Evolutionary conservation across 2,113 vertebrate genomes (phyloP).

Genomic region (Rhynchomys soricoides): DNA sequence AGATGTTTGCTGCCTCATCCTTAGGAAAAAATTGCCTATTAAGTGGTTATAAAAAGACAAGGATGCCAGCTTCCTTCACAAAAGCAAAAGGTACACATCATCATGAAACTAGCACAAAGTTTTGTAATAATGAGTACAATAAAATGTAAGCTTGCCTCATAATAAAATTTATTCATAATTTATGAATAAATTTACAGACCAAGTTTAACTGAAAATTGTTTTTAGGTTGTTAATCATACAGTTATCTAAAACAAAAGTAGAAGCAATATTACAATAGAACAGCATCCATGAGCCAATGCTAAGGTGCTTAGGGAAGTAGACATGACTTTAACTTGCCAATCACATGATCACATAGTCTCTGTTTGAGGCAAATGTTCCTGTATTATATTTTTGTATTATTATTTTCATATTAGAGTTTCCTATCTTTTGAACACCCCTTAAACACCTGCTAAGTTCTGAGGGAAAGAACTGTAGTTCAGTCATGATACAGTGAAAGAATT

Average conservation of each 20-base stretch:
- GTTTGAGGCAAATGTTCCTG: not conserved
- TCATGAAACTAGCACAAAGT: too few species aligned
- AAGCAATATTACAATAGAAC: not conserved
- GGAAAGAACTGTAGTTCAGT: not conserved
- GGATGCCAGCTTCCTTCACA: not conserved
- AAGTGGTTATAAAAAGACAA: not conserved
- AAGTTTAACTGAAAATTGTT: not conserved
- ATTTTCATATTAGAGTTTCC: not conserved
- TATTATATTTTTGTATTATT: not conserved
- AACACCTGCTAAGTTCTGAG: not conserved
- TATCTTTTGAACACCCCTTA: not conserved
- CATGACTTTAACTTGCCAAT: not conserved
- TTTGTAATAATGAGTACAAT: not conserved
- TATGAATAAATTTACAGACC: not conserved
- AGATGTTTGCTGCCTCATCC: not conserved
- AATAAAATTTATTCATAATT: too few species aligned
- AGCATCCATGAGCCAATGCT: not conserved
- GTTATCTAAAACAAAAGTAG: not conserved
- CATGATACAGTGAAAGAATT: not conserved
- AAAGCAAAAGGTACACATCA: not conserved
- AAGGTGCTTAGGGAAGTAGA: not conserved
- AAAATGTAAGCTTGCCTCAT: not conserved
- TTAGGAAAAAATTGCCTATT: not conserved
- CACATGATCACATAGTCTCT: not conserved
- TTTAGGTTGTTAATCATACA: not conserved